Evolutionary conservation across 1,140 invertebrate genomes (phyloP), one percentile per base, ranked within the genome.

Genomic region (Tachypleus tridentatus): DNA sequence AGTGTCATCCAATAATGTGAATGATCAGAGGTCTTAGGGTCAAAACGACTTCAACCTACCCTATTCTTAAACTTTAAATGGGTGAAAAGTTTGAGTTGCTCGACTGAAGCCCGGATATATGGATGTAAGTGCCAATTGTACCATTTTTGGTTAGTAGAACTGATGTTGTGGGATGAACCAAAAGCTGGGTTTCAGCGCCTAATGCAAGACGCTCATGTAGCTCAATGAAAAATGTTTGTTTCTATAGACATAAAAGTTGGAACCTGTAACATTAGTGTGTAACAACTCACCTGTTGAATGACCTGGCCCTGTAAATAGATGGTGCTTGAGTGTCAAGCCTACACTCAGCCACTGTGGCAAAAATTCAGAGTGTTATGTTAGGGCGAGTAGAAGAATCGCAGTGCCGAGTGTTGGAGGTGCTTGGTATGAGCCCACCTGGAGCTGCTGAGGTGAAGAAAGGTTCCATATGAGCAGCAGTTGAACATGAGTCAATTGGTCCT

Each of bases 81-180:
- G 84, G 82, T 87, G 81, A 84, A 85, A 86, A 79, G 81, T 79
- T 82, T 85, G 85, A 80, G 84, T 86, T 82, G 77, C 85, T 73
- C 81, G 81, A 79, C 76, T 72, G 67, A 66, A 63, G 57, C 50
- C 51, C 61, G 76, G 76, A 78, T 84, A 78, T 79, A n/a, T 57
- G 62, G 57, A 63, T 63, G 57, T 48, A 78, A 82, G 84, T 84
- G 82, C 83, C 83, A 81, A 88, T 85, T 87, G 86, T 85, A 86
- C 86, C 86, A 88, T 80, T 88, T 89, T 89, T 88, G 86, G 87
- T 89, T 88, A 88, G 86, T 86, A 89, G 87, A 89, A 89, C 87
- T 89, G 86, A 86, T 84, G 87, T 80, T 89, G 87, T 82, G 85
- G 85, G 86, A 88, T 87, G 85, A 86, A 87, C 85, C 83, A 81